Evolutionary conservation across 2,888 invertebrate species (phyloP), one percentile per base, ranked within the genome.

Genomic region (Tuta absoluta): DNA sequence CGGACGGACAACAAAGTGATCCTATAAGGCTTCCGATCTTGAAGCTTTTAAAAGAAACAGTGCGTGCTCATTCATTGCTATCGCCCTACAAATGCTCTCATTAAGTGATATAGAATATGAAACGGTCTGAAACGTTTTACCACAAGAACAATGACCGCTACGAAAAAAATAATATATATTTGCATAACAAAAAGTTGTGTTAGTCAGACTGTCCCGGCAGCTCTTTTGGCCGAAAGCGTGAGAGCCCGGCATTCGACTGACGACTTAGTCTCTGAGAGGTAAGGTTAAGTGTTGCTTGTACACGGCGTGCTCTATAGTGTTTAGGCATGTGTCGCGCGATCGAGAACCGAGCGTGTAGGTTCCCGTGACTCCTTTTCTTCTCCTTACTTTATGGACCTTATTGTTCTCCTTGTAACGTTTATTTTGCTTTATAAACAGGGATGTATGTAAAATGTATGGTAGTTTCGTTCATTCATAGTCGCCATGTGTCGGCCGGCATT

Each of bases 401-500:
- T 70, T 66, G 61, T 69, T 62, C 28, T 21, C 0, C 2, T 0
- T 58, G 67, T 70, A 70, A 63, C 64, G 68, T 60, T 12, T 68
- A 67, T 69, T 70, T 72, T 69, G 53, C 63, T 65, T 67, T n/a
- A 23, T 33, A 17, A 17, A 33, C 28, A 23, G 37, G 59, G 41
- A 45, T 48, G 59, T 59, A 41, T 68, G 65, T 56, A 45, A 66
- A 64, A 66, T 66, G 67, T 61, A 62, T 58, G 45, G 63, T 53
- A 62, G 67, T 68, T 67, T 64, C 68, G 65, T 71, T 62, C 68
- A 67, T 71, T 63, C 68, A 66, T 64, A 63, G 67, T 64, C 64
- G 69, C 71, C 75, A 74, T 73, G 62, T 75, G 75, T 65, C 66
- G 53, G n/a, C n/a, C n/a, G n/a, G n/a, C n/a, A n/a, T n/a, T n/a